Evolutionary conservation across 2,797 vertebrate genomes (phyloP).

Genomic region (Mus spretus): DNA sequence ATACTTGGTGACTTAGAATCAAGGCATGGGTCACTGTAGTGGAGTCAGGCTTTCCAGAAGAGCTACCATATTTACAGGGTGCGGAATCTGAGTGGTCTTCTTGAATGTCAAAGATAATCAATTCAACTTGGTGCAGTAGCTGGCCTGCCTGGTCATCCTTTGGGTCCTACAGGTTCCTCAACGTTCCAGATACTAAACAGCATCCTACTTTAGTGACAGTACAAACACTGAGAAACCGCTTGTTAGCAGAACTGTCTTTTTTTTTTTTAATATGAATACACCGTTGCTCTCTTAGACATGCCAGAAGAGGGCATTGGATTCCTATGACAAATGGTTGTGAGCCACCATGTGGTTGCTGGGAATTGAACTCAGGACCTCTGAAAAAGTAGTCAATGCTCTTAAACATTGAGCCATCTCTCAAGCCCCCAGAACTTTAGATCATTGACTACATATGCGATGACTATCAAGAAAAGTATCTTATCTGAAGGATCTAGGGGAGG

Average conservation of each 20-base stretch:
- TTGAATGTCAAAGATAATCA: background rate
- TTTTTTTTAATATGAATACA: no score
- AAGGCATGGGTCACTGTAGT: background rate
- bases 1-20: conserved; percentile 9
- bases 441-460: background rate
- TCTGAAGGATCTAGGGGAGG: background rate
- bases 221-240: background rate
- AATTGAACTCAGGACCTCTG: no score
- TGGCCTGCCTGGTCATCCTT: background rate
- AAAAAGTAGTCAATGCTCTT: no score
- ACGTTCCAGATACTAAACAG: conserved; percentile 26
- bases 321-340: no score
- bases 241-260: background rate
- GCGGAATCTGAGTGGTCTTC: conserved; percentile 39
- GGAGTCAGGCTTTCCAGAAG: background rate
- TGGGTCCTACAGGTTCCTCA: background rate
- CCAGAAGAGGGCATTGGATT: no score
- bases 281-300: no score
- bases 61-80: background rate
- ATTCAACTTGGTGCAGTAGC: background rate
- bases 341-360: no score
- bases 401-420: no score
- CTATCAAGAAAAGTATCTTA: conserved; percentile 1
- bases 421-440: background rate
- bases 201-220: background rate